A percentile compares a stretch with the other conserved stretches of the same genome.
These are phyloP conservation scores for Odontophorus gujanensis DNA, from an alignment of 2,113 vertebrate species.

Conservation along the genomic window DNA sequence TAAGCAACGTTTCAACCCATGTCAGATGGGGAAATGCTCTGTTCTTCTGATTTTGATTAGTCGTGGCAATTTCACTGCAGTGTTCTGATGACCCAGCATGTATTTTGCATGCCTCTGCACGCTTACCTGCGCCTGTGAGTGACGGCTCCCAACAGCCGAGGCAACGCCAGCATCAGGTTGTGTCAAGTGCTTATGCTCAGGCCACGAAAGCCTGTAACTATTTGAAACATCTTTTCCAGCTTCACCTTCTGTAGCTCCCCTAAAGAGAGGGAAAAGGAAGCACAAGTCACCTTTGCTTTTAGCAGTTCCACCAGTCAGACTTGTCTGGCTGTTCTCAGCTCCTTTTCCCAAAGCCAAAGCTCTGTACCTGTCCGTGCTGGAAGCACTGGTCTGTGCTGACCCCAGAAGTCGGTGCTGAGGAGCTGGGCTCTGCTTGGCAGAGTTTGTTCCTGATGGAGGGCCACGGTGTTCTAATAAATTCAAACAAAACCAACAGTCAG, in stretches of 20 bases:
- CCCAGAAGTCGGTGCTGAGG: slow-evolving; percentile 87
- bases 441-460: slow-evolving; percentile 92
- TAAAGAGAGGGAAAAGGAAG: slow-evolving; percentile 27
- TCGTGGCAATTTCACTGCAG: not conserved
- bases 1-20: rapidly evolving
- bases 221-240: slow-evolving; percentile 73
- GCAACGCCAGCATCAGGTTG: slow-evolving; percentile 74
- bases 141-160: slow-evolving; percentile 75
- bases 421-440: slow-evolving; percentile 92
- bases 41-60: not conserved
- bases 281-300: rapidly evolving
- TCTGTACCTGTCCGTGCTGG: slow-evolving; percentile 70
- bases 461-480: slow-evolving; percentile 84
- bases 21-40: not conserved
- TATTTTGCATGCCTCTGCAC: rapidly evolving
- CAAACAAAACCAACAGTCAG: not conserved
- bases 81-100: rapidly evolving
- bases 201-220: slow-evolving; percentile 75
- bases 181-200: slow-evolving; percentile 82
- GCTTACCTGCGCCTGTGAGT: slow-evolving; percentile 70
- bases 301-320: not conserved
- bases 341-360: slow-evolving; percentile 13
- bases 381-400: slow-evolving; percentile 76
- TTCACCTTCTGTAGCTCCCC: slow-evolving; percentile 79
- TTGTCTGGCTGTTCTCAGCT: not conserved